Evolutionary conservation across 2,797 vertebrate species (phyloP).

Genomic region (Peromyscus eremicus): DNA sequence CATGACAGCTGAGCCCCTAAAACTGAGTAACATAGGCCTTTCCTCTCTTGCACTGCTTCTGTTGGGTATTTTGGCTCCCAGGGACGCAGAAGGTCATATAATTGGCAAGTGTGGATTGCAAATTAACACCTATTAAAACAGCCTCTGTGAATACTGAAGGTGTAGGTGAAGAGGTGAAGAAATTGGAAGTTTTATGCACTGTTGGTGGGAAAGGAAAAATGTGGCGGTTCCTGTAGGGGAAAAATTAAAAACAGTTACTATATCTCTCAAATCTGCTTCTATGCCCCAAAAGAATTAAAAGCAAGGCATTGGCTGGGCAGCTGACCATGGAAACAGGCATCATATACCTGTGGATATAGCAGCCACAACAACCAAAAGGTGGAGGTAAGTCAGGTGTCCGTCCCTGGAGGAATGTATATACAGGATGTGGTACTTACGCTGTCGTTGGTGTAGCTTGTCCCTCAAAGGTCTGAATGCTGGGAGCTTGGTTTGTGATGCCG

Average conservation of each 20-base stretch:
- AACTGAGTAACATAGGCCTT: neutral
- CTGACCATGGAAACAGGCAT: neutral
- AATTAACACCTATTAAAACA: neutral
- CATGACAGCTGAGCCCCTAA: neutral
- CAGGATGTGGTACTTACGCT: neutral
- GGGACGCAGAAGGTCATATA: neutral
- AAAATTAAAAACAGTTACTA: neutral
- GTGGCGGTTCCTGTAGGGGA: neutral
- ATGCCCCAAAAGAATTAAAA: neutral
- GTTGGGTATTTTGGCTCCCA: neutral
- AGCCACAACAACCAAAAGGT: neutral
- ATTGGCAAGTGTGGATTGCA: neutral
- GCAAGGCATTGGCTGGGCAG: too few relatives aligned
- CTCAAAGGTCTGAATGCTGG: neutral
- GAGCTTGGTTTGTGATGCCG: neutral
- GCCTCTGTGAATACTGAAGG: neutral
- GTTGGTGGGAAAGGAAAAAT: neutral
- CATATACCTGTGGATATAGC: too few relatives aligned
- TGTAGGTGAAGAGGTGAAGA: neutral
- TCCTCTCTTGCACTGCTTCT: neutral
- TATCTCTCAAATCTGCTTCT: neutral
- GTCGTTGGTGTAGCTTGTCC: neutral
- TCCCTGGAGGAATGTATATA: neutral
- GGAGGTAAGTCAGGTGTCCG: neutral
- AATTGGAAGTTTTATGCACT: neutral